A percentile compares a stretch with the other conserved stretches of the same genome.
phyloP scores from a whole-genome alignment of 1,140 invertebrate genomes.

The Monomorium pharaonis region DNA sequence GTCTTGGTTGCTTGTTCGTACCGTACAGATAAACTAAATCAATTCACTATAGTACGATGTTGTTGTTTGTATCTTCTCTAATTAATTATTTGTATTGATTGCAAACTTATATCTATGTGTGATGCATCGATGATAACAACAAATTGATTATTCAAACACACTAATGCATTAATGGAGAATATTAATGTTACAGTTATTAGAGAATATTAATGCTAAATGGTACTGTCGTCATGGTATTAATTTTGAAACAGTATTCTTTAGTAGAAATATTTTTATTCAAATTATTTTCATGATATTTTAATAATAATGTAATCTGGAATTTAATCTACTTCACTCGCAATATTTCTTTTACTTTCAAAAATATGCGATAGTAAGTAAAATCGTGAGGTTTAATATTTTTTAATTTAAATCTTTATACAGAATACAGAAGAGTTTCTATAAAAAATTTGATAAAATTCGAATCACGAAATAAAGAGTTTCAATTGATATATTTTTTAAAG shows the following conservation, averaged over 20 bases:
- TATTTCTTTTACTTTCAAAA: not conserved
- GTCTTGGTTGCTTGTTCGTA: not conserved
- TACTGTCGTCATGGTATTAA: not conserved
- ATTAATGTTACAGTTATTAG: not conserved
- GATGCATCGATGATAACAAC: not conserved
- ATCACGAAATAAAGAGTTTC: not conserved
- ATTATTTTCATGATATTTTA: not conserved
- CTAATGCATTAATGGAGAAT: not conserved
- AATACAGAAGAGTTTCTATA: not conserved
- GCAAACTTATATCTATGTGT: not conserved
- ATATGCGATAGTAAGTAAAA: not conserved
- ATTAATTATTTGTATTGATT: not conserved
- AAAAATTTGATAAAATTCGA: not conserved
- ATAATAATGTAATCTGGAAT: not conserved
- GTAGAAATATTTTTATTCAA: not conserved
- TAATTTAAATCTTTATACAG: not conserved
- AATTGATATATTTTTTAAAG: not conserved
- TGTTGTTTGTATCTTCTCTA: not conserved
- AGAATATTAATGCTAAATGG: constrained; percentile 9
- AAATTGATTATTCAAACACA: not conserved
- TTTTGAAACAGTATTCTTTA: not conserved
- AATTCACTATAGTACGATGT: not conserved
- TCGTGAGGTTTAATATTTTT: too few relatives aligned
- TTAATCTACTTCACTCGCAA: not conserved
- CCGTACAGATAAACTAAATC: not conserved